Percentiles rank a stretch among this genome's conserved stretches.
These are phyloP conservation scores for Dascillus cervinus DNA, from an alignment of 2,888 invertebrate genomes.

Conservation along the genomic window DNA sequence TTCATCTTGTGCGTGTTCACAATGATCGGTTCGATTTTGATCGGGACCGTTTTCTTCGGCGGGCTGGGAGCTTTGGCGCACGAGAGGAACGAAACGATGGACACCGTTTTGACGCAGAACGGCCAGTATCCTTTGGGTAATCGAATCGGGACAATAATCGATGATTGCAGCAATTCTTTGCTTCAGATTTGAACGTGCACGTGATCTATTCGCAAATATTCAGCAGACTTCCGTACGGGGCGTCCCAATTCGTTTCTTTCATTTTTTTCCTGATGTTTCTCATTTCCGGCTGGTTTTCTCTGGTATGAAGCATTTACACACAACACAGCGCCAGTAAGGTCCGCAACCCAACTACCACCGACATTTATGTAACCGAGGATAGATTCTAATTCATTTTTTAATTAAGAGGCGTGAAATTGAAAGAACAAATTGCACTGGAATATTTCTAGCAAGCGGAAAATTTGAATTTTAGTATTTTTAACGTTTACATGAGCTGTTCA, in stretches of 20 bases:
- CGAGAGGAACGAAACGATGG: slow-evolving; percentile 10
- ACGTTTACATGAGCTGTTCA: no score
- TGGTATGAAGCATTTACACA: no score
- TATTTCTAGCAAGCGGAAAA: no score
- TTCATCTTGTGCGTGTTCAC: slow-evolving; percentile 11
- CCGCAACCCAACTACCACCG: no score
- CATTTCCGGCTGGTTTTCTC: slow-evolving; percentile 11
- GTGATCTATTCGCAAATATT: slow-evolving; percentile 13
- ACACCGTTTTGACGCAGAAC: slow-evolving; percentile 6
- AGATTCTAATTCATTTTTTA: no score
- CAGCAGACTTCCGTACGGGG: slow-evolving; percentile 4
- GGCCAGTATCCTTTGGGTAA: slow-evolving; percentile 6
- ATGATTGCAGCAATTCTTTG: not conserved
- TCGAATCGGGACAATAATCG: not conserved
- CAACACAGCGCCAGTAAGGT: no score
- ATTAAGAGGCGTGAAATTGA: no score
- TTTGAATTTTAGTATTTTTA: no score
- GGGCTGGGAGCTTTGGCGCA: slow-evolving; percentile 15
- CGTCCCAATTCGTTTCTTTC: slow-evolving; percentile 5
- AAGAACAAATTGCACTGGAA: no score
- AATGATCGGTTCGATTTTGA: slow-evolving; percentile 11
- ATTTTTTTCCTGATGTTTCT: slow-evolving; percentile 9
- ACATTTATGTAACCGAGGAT: no score
- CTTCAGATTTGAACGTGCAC: slow-evolving; percentile 8
- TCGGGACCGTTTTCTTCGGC: slow-evolving; percentile 13